Evolutionary conservation across 1,140 invertebrate species (phyloP), one percentile per base, ranked within the genome.

Genomic region (Danaus melanippus): DNA sequence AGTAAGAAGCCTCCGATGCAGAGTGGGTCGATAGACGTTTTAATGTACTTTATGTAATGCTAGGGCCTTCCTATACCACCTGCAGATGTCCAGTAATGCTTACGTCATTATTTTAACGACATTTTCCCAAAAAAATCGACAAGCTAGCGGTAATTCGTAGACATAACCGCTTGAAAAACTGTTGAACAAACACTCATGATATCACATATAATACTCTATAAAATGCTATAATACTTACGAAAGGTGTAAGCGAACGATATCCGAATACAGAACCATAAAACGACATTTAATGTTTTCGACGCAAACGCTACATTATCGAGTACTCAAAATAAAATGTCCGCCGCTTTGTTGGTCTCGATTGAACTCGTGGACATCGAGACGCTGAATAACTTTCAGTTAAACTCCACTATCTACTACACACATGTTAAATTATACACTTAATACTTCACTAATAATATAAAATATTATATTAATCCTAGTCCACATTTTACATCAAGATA

Each of bases 271-370:
- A 78, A 84, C 79, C 74, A 84, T 82, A 82, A 84, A 86, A 84
- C 78, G 78, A 83, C 83, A 86, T 86, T 74, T 76, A 84, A 86
- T 84, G 73, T 84, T 84, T 84, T 84, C 84, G 75, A 87, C 76
- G 78, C 84, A 85, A 85, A 81, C 80, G 84, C 86, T 87, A 87
- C 86, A 87, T 87, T 85, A 84, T 87, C 84, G 82, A 86, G 80
- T 86, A 87, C 83, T 87, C 83, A 86, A 87, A 87, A 87, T 87
- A 87, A 87, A 86, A 87, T 87, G 86, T 87, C 86, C 84, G 86
- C 86, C 86, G 86, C 86, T 87, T 84, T 86, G 86, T 86, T 86
- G 84, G 84, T 85, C 76, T 79, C 83, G 78, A 86, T 71, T 85
- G 83, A 86, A 86, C 84, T 86, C 82, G 85, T 86, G 82, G 86